Evolutionary conservation across 1,140 invertebrate species (phyloP).

Genomic region (Lutraria rhynchaena): DNA sequence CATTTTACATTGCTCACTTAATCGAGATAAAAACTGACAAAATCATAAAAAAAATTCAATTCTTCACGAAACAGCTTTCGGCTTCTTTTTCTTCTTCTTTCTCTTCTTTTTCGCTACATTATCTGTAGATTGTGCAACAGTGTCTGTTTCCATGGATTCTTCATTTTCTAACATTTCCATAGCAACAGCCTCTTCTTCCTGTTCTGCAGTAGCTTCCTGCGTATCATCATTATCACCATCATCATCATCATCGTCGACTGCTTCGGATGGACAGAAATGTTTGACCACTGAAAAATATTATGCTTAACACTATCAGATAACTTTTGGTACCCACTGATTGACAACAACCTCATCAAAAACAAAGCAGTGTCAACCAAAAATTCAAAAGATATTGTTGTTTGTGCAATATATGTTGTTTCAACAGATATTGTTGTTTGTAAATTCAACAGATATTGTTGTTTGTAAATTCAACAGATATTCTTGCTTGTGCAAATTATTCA

Average conservation of each 20-base stretch:
- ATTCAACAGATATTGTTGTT: too few species aligned
- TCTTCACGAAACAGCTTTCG: conserved; percentile 53
- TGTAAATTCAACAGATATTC: too few species aligned
- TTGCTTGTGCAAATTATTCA: too few species aligned
- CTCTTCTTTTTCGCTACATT: conserved; percentile 11
- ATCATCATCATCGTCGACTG: conserved; percentile 62
- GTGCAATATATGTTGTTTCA: too few species aligned
- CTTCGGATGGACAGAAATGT: conserved; percentile 70
- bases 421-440: too few species aligned
- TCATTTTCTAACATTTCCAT: conserved; percentile 65
- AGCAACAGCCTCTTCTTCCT: conserved; percentile 53
- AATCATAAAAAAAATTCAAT: conserved; percentile 7
- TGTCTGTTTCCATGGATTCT: conserved; percentile 48
- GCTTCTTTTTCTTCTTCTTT: conserved; percentile 70
- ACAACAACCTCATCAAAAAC: too few species aligned
- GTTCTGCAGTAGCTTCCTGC: conserved; percentile 33
- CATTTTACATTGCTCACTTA: too few species aligned
- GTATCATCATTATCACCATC: conserved; percentile 48
- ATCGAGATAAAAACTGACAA: too few species aligned
- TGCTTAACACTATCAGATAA: too few species aligned
- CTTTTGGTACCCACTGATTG: too few species aligned
- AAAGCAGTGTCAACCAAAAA: too few species aligned
- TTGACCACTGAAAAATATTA: conserved; percentile 70
- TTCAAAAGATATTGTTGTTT: too few species aligned
- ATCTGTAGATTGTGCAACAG: background rate